Evolutionary conservation across 2,113 vertebrate genomes (phyloP).

Genomic region (Hassar affinis): DNA sequence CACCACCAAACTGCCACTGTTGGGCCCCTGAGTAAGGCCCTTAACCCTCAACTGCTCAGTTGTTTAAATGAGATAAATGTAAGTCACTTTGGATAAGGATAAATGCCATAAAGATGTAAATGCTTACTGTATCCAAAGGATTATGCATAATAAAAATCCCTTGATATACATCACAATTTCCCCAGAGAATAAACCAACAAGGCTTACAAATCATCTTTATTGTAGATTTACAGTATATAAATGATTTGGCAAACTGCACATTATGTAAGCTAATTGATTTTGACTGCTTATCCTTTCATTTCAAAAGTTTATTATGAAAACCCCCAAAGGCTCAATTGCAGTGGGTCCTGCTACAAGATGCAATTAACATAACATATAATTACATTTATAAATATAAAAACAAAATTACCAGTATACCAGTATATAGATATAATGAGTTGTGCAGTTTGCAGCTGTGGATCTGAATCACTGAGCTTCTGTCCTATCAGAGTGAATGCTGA

Average conservation of each 20-base stretch:
- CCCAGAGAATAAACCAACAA: neutral
- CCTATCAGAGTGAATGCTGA: neutral
- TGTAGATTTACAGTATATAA: neutral
- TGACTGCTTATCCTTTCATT: neutral
- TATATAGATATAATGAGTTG: neutral
- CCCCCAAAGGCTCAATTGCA: neutral
- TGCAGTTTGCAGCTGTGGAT: neutral
- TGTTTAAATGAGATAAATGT: too few species aligned
- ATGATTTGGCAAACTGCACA: neutral
- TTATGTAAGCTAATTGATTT: neutral
- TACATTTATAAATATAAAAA: constrained; percentile 14
- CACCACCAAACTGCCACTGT: too few species aligned
- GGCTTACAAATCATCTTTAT: neutral
- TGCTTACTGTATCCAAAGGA: neutral
- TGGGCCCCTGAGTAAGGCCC: too few species aligned
- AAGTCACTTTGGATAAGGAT: too few species aligned
- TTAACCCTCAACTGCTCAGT: too few species aligned
- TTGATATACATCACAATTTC: neutral
- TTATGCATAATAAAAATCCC: neutral
- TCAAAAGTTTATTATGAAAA: constrained; percentile 1
- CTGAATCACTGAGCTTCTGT: neutral
- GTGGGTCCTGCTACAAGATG: constrained; percentile 8
- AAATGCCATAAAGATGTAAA: too few species aligned
- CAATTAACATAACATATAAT: neutral
- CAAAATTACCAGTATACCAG: constrained; percentile 4